These are phyloP conservation scores for Calyptomena viridis DNA, from an alignment of 2,113 vertebrate genomes.

Conservation along the genomic window DNA sequence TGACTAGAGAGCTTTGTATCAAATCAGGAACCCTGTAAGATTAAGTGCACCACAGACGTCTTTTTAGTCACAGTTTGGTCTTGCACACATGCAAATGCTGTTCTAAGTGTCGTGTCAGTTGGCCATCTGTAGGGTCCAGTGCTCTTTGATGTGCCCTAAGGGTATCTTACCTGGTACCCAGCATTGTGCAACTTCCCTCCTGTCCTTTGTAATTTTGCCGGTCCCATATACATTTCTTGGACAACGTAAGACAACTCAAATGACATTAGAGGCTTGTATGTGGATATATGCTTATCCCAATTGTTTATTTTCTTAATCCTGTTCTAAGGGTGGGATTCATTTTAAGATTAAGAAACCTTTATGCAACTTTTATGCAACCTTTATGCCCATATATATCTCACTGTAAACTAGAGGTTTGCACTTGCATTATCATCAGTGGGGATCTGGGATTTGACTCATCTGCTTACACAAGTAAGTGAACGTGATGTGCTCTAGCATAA, in stretches of 20 bases:
- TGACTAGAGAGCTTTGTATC: background rate
- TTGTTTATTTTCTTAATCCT: background rate
- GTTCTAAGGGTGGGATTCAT: background rate
- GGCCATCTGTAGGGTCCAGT: background rate
- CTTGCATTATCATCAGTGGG: accelerated
- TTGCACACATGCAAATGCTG: background rate
- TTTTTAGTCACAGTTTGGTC: background rate
- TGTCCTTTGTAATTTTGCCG: background rate
- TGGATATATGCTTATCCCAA: background rate
- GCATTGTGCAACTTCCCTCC: background rate
- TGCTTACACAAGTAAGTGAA: background rate
- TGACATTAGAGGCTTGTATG: background rate
- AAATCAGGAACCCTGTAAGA: background rate
- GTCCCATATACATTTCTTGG: background rate
- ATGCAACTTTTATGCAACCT: background rate
- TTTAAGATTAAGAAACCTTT: background rate
- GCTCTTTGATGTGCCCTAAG: background rate
- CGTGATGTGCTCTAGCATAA: background rate
- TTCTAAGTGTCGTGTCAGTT: background rate
- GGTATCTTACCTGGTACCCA: background rate
- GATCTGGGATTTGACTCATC: background rate
- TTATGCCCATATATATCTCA: background rate
- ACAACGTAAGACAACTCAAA: background rate
- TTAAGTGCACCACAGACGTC: background rate
- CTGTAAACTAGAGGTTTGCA: background rate